Evolutionary conservation across 2,888 invertebrate species (phyloP), one percentile per base, ranked within the genome.

Genomic region (Oscheius sp.): DNA sequence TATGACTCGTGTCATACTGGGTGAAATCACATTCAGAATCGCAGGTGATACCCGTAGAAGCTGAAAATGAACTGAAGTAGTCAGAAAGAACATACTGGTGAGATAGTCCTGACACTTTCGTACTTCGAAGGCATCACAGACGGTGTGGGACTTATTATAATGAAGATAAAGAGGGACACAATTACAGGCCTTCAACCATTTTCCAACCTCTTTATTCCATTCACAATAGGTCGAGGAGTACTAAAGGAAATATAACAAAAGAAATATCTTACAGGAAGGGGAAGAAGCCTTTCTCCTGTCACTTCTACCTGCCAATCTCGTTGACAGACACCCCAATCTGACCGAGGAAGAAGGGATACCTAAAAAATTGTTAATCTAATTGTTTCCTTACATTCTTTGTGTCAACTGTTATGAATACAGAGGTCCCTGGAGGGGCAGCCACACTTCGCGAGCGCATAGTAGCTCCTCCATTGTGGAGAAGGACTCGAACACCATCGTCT

Each of bases 321-420:
- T 30, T 72, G 69, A 49, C 81, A 81, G 5, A 73, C 61, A 14
- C 81, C 81, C 81, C 81, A 81, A 47, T 80, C 73, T 24, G 65
- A 47, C 36, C 70, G 62, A 14, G 73, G 71, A n/a, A 81, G 59
- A 0, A 77, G 68, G 1, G 75, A 69, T n/a, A 79, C 71, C 76
- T 80, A 50, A 62, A 75, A 28, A 24, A 28, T n/a, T 12, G 5
- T 22, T 2, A 5, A 28, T 9, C n/a, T 17, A 2, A 32, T 3
- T 5, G 22, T 80, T 75, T 67, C 78, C 78, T 67, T 70, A 80
- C 80, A 68, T 80, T 80, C 68, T 70, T 76, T 44, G 74, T 44
- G 24, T 71, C 49, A 2, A 81, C 59, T 0, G 77, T 72, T 0
- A 76, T 70, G 63, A 79, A 78, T 2, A 79, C 41, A 24, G 70